Evolutionary conservation across 2,797 vertebrate genomes (phyloP), one percentile per base, ranked within the genome.

Genomic region (Pipistrellus kuhlii): DNA sequence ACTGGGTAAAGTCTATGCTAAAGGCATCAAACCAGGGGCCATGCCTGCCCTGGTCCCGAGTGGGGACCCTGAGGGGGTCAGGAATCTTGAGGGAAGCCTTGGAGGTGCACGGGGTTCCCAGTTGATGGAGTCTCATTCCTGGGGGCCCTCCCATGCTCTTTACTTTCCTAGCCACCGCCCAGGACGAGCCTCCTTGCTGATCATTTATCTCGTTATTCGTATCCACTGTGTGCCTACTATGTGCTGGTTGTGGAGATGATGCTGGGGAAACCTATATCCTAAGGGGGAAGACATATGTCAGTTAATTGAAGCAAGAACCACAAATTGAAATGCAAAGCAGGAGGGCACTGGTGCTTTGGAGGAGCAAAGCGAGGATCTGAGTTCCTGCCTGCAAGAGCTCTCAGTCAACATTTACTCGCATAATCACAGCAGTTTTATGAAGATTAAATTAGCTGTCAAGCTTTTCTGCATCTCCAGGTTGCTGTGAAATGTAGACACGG

Each of bases 1-100:
- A 77, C 38, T 30, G 62, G 69, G 13, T 48, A 23, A 41, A 89
- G 62, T 77, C 71, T 85, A 2, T 38, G 38, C 98, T 98, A 98
- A 98, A 98, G 98, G 97, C 97, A 23, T 95, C 88, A 73, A 73
- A 94, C 88, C 18, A 59, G 96, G 95, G 55, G 41, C 88, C 62
- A 11, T 0, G 1, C 21, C 41, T 57, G 5, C 12, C 38, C 20
- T 18, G 32, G 21, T 25, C 76, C 41, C 8, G 38, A 0, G 0
- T 1, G 17, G 41, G 48, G 59, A 20, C 38, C 38, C 72, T 23
- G 12, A 64, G 82, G 77, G 38, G 32, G 25, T 14, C 3, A 44
- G 81, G 48, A 78, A 35, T 0, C 53, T 3, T 7, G n/a, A 81
- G 10, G 11, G 46, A 17, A 27, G 53, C 20, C 30, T 69, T 13